Conservation (phyloP, 2,113 vertebrate genomes). For the Indicator indicator region DNA sequence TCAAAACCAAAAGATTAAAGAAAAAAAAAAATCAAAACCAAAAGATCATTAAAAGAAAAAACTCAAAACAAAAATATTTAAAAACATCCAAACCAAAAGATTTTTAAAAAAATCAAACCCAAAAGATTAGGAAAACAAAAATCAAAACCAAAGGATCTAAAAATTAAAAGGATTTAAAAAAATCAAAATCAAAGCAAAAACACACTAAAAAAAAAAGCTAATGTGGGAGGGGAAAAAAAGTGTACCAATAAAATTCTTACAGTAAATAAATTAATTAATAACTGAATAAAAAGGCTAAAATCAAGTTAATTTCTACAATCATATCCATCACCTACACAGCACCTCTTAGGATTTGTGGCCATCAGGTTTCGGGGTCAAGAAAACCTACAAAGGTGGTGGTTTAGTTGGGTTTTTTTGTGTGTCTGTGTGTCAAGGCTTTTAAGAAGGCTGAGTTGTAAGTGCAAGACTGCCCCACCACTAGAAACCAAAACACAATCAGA, state of each 20-base stretch:
- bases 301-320: conserved; percentile 91
- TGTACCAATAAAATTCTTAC: conserved; percentile 77
- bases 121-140: too few species aligned
- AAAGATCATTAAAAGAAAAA: too few species aligned
- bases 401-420: conserved; percentile 60
- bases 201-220: conserved; percentile 22
- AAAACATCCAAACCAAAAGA: too few species aligned
- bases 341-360: conserved; percentile 74
- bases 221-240: conserved; percentile 68
- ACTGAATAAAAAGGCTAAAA: conserved; percentile 64
- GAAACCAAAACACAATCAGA: conserved; percentile 89
- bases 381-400: conserved; percentile 87
- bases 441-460: conserved; percentile 81
- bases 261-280: conserved; percentile 59
- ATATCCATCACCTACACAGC: conserved; percentile 90
- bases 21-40: too few species aligned
- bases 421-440: conserved; percentile 82
- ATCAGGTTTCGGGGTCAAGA: background rate
- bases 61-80: too few species aligned
- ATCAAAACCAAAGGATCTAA: too few species aligned
- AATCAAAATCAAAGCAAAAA: background rate
- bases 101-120: background rate
- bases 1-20: too few species aligned
- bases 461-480: conserved; percentile 90
- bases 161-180: too few species aligned